These are phyloP conservation scores for Deroplatys truncata DNA, from an alignment of 2,888 invertebrate genomes.

Conservation along the genomic window DNA sequence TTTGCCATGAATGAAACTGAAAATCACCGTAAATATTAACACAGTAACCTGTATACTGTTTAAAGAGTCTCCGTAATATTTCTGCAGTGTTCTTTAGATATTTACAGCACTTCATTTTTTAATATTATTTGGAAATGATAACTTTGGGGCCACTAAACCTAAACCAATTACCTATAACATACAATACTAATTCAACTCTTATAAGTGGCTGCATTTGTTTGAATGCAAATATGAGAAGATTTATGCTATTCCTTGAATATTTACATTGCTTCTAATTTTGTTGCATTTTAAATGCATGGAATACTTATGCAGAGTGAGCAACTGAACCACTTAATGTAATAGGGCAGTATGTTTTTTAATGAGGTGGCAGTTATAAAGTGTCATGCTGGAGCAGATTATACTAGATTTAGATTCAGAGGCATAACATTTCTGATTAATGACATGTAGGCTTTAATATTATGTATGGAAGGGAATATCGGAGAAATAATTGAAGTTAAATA, in stretches of 20 bases:
- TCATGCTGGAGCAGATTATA: neutral
- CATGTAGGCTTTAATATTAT: too few relatives aligned
- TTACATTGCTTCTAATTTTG: neutral
- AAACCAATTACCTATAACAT: neutral
- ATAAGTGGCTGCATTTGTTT: neutral
- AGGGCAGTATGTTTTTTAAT: too few relatives aligned
- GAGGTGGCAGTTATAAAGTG: neutral
- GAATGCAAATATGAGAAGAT: neutral
- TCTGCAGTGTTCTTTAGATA: neutral
- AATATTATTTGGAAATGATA: neutral
- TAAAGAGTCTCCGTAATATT: neutral
- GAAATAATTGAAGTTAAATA: too few relatives aligned
- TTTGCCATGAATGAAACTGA: neutral
- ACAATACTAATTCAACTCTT: neutral
- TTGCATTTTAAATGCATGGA: neutral
- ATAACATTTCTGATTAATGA: too few relatives aligned
- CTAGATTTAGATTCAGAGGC: too few relatives aligned
- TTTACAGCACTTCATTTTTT: neutral
- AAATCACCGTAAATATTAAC: neutral
- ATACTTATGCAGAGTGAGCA: neutral
- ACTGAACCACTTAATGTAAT: neutral
- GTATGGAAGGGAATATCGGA: too few relatives aligned
- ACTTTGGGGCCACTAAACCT: neutral
- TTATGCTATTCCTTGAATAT: neutral
- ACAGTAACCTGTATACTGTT: neutral